Evolutionary conservation across 2,797 vertebrate genomes (phyloP), one percentile per base, ranked within the genome.

Genomic region (Microctenopoma lineatum): DNA sequence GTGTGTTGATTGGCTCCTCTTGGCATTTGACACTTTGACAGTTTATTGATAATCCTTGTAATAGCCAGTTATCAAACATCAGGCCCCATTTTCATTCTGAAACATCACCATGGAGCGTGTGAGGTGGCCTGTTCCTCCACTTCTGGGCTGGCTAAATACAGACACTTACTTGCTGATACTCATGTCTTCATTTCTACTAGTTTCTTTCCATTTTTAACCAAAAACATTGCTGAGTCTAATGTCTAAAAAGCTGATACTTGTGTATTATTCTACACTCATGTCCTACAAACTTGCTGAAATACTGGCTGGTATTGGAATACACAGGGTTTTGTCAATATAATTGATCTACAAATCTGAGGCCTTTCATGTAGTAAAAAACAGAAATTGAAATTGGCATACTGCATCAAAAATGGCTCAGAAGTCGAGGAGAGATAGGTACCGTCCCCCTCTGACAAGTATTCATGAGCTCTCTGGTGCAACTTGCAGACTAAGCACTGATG

Each of bases 1-100:
- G 66, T 80, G 62, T 75, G 59, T 50, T 60, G 60, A 83, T 63
- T 70, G 73, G 57, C 64, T 72, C 21, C 21, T 10, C 42, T 70
- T 52, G 59, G 63, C 68, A 41, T 77, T 39, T 66, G 74, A 48
- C 55, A 62, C 44, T 46, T 61, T 62, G 38, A 44, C 34, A 10
- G 38, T 70, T 66, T 70, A 38, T 75, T 58, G 50, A 71, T 70
- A 45, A 62, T 61, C 25, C 50, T 57, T 27, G 9, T 39, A 11
- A 63, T 61, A 45, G 8, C 18, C 27, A 26, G 6, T 56, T 58
- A 50, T 58, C 29, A 70, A 25, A 52, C 13, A 59, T 63, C 69
- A 57, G 67, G 66, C 41, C 4, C 29, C 34, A 12, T 26, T 50
- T 59, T 6, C 27, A 26, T 51, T 25, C 8, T 61, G n/a, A 5